Conservation (phyloP, 2,113 vertebrate species). For the Neolamprologus fasciatus region DNA sequence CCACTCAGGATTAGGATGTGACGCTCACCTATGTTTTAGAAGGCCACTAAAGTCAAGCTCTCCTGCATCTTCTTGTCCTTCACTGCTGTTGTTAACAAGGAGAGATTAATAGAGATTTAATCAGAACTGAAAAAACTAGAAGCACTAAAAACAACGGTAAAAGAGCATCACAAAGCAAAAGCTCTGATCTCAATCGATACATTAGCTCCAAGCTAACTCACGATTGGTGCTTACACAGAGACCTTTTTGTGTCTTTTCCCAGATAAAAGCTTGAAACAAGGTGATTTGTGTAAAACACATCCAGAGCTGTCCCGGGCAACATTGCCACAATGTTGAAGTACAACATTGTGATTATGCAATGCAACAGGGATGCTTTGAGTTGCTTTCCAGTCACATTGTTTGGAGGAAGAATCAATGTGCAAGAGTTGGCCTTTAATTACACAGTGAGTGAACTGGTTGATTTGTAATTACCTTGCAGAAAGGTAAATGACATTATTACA, state of each 20-base stretch:
- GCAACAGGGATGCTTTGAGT: constrained; percentile 57
- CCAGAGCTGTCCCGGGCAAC: constrained; percentile 10
- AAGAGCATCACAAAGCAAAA: constrained; percentile 62
- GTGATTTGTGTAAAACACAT: constrained; percentile 58
- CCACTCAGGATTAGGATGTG: constrained; percentile 29
- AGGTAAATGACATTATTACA: constrained; percentile 56
- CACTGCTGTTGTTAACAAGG: constrained; percentile 93
- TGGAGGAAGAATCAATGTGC: constrained; percentile 42
- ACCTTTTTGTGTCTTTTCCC: constrained; percentile 9
- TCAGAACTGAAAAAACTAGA: constrained; percentile 61
- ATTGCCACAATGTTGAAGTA: constrained; percentile 33
- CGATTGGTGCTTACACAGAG: constrained; percentile 71
- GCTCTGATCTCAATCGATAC: constrained; percentile 51
- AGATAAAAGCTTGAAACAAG: constrained; percentile 30
- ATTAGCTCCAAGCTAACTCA: constrained; percentile 52
- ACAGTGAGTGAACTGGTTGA: constrained; percentile 38
- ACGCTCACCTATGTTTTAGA: constrained; percentile 99
- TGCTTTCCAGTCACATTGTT: constrained; percentile 69
- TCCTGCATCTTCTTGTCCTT: constrained; percentile 99
- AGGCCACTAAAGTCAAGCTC: constrained; percentile 99
- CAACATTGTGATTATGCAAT: constrained; percentile 29
- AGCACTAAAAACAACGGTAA: constrained; percentile 68
- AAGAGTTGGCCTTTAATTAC: constrained; percentile 62
- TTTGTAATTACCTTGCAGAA: constrained; percentile 49
- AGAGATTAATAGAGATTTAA: constrained; percentile 83